Evolutionary conservation across 2,888 invertebrate genomes (phyloP).

Genomic region (Drosophila macrospina): DNA sequence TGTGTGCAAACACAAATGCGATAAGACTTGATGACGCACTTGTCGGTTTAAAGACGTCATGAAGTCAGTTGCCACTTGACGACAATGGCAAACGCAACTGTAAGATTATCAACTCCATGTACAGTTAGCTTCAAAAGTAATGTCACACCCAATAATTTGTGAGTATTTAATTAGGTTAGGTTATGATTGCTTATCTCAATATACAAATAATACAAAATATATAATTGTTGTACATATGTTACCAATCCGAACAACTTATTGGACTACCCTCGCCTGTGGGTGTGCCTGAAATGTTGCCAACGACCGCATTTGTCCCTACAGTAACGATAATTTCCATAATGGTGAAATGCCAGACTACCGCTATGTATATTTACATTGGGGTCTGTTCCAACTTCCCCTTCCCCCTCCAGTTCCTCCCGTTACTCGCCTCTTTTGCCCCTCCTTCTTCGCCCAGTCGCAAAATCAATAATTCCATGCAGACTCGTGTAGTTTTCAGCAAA

Average conservation of each 20-base stretch:
- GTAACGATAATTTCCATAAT: conserved; percentile 53
- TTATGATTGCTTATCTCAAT: neutral
- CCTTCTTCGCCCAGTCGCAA: conserved; percentile 18
- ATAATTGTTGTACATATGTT: neutral
- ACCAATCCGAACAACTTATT: neutral
- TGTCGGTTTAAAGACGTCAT: conserved; percentile 46
- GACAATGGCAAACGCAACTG: conserved; percentile 18
- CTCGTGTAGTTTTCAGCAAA: conserved; percentile 19
- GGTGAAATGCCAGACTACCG: conserved; percentile 46
- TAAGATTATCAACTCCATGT: neutral
- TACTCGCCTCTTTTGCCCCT: neutral
- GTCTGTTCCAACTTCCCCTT: conserved; percentile 8
- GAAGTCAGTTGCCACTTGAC: conserved; percentile 22
- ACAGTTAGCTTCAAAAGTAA: neutral
- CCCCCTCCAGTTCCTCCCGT: neutral
- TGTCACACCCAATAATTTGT: conserved; percentile 1
- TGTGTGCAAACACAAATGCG: conserved; percentile 20
- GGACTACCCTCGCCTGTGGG: conserved; percentile 31
- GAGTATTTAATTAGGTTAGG: conserved; percentile 4
- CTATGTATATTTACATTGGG: conserved; percentile 36
- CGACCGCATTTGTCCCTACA: conserved; percentile 13
- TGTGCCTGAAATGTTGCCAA: conserved; percentile 22
- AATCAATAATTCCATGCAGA: conserved; percentile 58
- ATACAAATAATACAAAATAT: neutral
- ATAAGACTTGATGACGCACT: conserved; percentile 52